Conservation (phyloP, 1,140 invertebrate genomes). For the Drosophila simulans region DNA sequence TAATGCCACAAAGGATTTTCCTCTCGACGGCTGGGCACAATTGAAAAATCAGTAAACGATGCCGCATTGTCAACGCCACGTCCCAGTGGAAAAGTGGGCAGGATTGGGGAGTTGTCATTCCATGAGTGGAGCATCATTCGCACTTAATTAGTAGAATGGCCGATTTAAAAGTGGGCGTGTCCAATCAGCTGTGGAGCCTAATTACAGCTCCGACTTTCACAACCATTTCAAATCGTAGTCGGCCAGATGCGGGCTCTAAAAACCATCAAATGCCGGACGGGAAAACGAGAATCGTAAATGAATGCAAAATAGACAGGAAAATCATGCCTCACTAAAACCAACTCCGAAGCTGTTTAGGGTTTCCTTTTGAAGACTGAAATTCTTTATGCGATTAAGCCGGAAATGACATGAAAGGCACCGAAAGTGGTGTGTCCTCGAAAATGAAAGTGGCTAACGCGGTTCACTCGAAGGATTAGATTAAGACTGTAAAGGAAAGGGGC, state of each 20-base stretch:
- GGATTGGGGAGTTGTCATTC: constrained; percentile 7
- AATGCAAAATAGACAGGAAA: constrained; percentile 39
- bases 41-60: constrained; percentile 59
- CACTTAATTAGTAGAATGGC: constrained; percentile 51
- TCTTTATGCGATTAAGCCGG: constrained; percentile 28
- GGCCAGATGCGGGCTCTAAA: constrained; percentile 30
- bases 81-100: constrained; percentile 6
- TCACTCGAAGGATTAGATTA: neutral
- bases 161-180: constrained; percentile 49
- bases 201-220: constrained; percentile 35
- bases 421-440: neutral
- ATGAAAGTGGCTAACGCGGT: neutral
- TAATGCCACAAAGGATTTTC: constrained; percentile 27
- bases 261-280: constrained; percentile 1
- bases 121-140: constrained; percentile 44
- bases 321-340: constrained; percentile 2
- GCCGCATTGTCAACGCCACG: constrained; percentile 45
- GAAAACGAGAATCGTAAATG: constrained; percentile 24
- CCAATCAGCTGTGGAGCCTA: constrained; percentile 46
- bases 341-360: constrained; percentile 25
- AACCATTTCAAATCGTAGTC: constrained; percentile 16
- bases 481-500: neutral
- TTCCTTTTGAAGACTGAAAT: constrained; percentile 19
- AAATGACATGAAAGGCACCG: neutral
- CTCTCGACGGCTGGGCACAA: constrained; percentile 27